Base-by-base conservation (phyloP, 2,797 vertebrate species). In the Scolopax bukidnonensis region DNA sequence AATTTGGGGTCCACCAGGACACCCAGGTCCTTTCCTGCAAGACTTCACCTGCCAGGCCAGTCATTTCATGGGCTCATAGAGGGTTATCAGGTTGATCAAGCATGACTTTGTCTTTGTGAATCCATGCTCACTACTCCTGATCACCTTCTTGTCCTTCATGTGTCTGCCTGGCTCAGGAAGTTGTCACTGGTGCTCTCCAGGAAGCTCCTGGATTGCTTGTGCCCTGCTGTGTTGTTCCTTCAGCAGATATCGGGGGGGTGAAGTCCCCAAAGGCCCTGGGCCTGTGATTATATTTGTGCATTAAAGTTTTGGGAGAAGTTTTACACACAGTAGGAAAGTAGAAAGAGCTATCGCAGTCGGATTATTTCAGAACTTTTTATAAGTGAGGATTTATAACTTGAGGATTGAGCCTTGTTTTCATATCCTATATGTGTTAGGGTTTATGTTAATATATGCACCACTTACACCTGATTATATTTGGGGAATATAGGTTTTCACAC, bases 361-460 rank as follows among this genome's bases (percentile, higher is more conserved):
- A 59, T 41, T 53, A 23, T 78, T 48, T 60, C 51, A 38, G 36
- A 69, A 24, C 16, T 21, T 67, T 43, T 48, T 77, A 33, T 36
- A 84, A 84, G 27, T 47, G 36, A 61, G 43, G 67, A 48, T 56
- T n/a, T 56, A n/a, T 57, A 30, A 53, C 5, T 23, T 43, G 16
- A 53, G 93, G 56, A 48, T 6, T 50, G 24, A 41, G 41, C n/a
- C 23, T 59, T 59, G 11, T 67, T 71, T 87, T 16, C 40, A 6
- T 16, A 6, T 19, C 6, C 16, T 36, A 0, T 9, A 1, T 9
- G 0, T 32, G 17, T n/a, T 68, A 41, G 54, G 77, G 38, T 32
- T 47, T n/a, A 17, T 16, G 28, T 59, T 67, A 40, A 48, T 24
- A n/a, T 14, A 12, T 12, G 11, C 50, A 57, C 50, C 50, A 28